Percentiles rank a stretch among this genome's conserved stretches.
phyloP scores from a whole-genome alignment of 2,113 vertebrate species.

The Pelusios castaneus region DNA sequence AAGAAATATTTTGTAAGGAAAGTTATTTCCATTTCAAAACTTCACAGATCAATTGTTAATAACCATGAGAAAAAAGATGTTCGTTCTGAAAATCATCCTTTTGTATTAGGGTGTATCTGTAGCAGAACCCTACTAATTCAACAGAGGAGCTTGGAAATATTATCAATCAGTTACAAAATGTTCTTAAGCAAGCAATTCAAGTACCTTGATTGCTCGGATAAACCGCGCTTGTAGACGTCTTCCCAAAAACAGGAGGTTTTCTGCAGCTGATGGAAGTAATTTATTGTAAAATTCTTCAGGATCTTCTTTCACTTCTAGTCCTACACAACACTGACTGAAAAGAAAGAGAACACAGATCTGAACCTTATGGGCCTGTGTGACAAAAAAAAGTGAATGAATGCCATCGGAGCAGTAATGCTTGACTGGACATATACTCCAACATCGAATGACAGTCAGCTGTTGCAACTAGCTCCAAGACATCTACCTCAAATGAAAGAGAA shows the following conservation, averaged over 20 bases:
- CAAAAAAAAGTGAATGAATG: constrained; percentile 43
- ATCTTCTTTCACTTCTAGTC: constrained; percentile 81
- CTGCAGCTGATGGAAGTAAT: constrained; percentile 81
- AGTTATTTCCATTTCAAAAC: neutral
- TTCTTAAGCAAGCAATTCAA: constrained; percentile 4
- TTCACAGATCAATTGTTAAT: neutral
- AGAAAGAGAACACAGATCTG: neutral
- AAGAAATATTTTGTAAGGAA: neutral
- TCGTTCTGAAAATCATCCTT: neutral
- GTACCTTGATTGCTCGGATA: constrained; percentile 78
- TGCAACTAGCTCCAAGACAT: constrained; percentile 49
- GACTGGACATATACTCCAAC: constrained; percentile 45
- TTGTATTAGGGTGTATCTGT: neutral
- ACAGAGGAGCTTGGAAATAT: accelerated
- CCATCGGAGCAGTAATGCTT: constrained; percentile 16
- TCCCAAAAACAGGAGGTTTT: constrained; percentile 82
- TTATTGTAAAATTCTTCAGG: constrained; percentile 80
- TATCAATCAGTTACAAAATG: neutral
- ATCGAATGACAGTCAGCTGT: constrained; percentile 41
- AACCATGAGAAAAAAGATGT: neutral
- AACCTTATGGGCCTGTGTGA: constrained; percentile 21
- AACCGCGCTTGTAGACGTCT: constrained; percentile 79
- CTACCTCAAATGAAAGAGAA: constrained; percentile 26
- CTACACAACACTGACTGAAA: constrained; percentile 85
- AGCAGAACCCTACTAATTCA: neutral